Conservation (phyloP, 2,888 invertebrate genomes). For the Amiota communis region DNA sequence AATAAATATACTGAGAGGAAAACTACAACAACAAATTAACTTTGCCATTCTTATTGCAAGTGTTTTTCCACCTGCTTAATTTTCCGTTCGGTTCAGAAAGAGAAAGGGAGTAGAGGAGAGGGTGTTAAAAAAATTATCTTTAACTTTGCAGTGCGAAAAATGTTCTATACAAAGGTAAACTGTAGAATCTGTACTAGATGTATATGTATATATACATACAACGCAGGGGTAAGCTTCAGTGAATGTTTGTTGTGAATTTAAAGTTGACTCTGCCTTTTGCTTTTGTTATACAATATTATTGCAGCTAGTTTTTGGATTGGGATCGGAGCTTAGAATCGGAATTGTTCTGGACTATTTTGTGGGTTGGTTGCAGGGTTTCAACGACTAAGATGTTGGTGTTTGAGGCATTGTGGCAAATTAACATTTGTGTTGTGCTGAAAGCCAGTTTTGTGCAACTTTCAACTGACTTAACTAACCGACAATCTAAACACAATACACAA, state of each 20-base stretch:
- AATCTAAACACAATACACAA: slow-evolving; percentile 3
- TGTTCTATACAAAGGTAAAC: not conserved
- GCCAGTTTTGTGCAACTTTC: not conserved
- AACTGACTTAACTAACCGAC: not conserved
- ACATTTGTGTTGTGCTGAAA: slow-evolving; percentile 5
- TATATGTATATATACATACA: not conserved
- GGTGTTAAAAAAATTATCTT: not conserved
- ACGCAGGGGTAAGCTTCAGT: not conserved
- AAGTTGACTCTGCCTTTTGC: not conserved
- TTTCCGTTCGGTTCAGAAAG: not conserved
- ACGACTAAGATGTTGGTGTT: not conserved
- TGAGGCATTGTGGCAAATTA: slow-evolving; percentile 4
- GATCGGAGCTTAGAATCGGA: too few relatives aligned
- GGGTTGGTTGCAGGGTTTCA: not conserved
- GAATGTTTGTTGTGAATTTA: not conserved
- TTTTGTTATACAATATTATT: too few relatives aligned
- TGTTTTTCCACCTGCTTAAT: slow-evolving; percentile 10
- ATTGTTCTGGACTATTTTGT: too few relatives aligned
- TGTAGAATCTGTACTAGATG: too few relatives aligned
- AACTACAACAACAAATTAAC: not conserved
- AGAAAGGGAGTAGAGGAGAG: too few relatives aligned
- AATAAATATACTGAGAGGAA: too few relatives aligned
- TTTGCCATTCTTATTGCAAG: not conserved
- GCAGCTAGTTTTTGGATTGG: too few relatives aligned
- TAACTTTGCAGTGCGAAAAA: not conserved